Evolutionary conservation across 2,113 vertebrate genomes (phyloP).

Genomic region (Solenodon paradoxus): DNA sequence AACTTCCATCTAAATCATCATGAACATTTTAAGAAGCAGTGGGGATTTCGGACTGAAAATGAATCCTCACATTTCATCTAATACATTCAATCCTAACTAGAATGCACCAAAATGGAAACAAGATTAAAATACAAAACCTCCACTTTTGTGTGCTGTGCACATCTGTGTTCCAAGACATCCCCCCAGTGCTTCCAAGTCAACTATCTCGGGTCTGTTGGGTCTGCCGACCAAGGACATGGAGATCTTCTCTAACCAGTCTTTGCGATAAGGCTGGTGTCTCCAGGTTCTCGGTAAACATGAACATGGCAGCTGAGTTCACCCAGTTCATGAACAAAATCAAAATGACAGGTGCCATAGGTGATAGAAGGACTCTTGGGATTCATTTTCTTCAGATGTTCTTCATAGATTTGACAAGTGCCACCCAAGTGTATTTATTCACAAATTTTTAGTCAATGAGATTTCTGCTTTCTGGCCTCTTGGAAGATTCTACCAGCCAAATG

Average conservation of each 20-base stretch:
- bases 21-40: not conserved
- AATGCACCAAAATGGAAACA: not conserved
- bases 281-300: not conserved
- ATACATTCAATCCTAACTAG: not conserved
- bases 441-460: not conserved
- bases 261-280: not conserved
- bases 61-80: not conserved
- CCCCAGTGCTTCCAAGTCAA: not conserved
- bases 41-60: not conserved
- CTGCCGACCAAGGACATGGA: not conserved
- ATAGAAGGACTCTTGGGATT: not conserved
- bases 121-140: too few species aligned
- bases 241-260: not conserved
- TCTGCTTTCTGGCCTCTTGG: not conserved
- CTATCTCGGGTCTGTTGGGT: not conserved
- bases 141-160: not conserved
- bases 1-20: not conserved
- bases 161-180: not conserved
- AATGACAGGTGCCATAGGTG: not conserved
- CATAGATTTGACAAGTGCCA: not conserved
- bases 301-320: not conserved
- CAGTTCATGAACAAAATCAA: not conserved
- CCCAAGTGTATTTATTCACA: not conserved
- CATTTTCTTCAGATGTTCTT: not conserved
- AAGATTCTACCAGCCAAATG: not conserved